Conservation (phyloP, 2,888 invertebrate species). For the Eledona agricola region DNA sequence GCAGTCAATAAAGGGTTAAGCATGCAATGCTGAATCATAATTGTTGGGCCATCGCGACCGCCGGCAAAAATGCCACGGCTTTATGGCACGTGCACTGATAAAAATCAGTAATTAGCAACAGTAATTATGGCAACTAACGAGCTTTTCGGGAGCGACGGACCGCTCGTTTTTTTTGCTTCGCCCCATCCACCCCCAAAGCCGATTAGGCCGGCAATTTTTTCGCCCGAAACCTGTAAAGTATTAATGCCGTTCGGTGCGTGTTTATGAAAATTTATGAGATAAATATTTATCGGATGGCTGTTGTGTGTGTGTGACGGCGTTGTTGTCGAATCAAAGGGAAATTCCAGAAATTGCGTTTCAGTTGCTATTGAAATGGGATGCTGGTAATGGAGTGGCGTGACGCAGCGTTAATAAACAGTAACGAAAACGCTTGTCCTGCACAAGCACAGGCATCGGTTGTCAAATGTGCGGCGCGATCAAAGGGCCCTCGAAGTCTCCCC, state of each 20-base stretch:
- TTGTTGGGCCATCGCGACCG: slow-evolving; percentile 53
- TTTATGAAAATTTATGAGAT: slow-evolving; percentile 40
- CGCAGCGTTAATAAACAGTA: slow-evolving; percentile 34
- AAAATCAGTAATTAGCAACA: slow-evolving; percentile 64
- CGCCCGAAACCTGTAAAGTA: slow-evolving; percentile 16
- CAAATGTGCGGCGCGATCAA: slow-evolving; percentile 38
- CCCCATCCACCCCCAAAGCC: slow-evolving; percentile 46
- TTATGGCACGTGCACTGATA: slow-evolving; percentile 62
- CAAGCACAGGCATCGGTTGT: slow-evolving; percentile 39
- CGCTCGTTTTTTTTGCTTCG: slow-evolving; percentile 50
- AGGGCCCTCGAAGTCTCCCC: slow-evolving; percentile 13
- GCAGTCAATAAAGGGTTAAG: slow-evolving; percentile 61
- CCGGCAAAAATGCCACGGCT: slow-evolving; percentile 56
- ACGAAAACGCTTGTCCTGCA: slow-evolving; percentile 34
- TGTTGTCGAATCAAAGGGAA: slow-evolving; percentile 31
- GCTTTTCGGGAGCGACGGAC: slow-evolving; percentile 52
- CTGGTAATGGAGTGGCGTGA: slow-evolving; percentile 32
- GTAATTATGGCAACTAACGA: slow-evolving; percentile 64
- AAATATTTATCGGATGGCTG: slow-evolving; percentile 26
- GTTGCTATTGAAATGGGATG: slow-evolving; percentile 32
- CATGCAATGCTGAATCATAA: slow-evolving; percentile 61
- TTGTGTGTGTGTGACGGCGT: slow-evolving; percentile 10
- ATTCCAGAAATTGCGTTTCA: slow-evolving; percentile 30
- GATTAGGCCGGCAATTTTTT: slow-evolving; percentile 42
- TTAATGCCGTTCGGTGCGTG: slow-evolving; percentile 33